Evolutionary conservation across 2,797 vertebrate species (phyloP).

Genomic region (Smutsia gigantea): DNA sequence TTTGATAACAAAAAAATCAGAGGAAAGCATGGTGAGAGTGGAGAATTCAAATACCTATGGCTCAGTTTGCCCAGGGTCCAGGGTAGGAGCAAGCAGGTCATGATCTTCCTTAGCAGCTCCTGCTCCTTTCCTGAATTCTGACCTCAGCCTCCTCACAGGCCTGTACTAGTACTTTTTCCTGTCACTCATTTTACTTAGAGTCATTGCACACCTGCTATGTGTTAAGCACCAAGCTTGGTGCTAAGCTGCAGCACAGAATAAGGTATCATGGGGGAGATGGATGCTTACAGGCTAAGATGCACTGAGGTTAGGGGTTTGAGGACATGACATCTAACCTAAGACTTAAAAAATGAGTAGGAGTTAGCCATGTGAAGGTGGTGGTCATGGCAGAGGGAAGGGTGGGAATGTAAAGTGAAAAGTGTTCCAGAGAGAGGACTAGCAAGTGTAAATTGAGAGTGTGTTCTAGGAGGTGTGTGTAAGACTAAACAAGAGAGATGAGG

Average conservation of each 20-base stretch:
- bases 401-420: neutral
- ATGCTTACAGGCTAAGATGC: neutral
- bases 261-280: neutral
- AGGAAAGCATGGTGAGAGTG: neutral
- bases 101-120: neutral
- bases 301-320: neutral
- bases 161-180: neutral
- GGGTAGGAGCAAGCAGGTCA: neutral
- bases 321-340: neutral
- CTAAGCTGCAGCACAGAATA: neutral
- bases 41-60: neutral
- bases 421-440: neutral
- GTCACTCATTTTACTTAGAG: neutral
- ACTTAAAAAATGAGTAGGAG: neutral
- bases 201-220: neutral
- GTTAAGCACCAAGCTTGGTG: neutral
- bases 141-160: neutral
- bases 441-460: neutral
- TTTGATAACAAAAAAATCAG: neutral
- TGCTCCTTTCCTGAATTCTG: neutral
- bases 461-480: neutral
- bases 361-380: neutral
- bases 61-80: neutral
- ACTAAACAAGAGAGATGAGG: neutral
- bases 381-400: accelerated